Evolutionary conservation across 2,888 invertebrate genomes (phyloP).

Genomic region (Lobophora halterata): DNA sequence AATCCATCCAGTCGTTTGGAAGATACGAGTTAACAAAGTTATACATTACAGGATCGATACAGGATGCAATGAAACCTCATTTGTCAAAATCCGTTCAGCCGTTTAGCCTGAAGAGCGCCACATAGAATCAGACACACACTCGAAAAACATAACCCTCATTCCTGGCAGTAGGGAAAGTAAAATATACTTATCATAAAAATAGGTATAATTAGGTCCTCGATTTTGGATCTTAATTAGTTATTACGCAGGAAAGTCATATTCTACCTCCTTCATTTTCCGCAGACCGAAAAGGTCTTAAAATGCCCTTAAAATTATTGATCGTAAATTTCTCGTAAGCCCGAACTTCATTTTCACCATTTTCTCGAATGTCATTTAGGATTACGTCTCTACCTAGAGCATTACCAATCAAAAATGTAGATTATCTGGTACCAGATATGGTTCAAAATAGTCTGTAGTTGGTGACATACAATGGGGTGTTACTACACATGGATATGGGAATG

Average conservation of each 20-base stretch:
- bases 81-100: no score
- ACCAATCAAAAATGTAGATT: constrained; percentile 7
- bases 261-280: not conserved
- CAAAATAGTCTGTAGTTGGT: constrained; percentile 22
- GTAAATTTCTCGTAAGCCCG: constrained; percentile 35
- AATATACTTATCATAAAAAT: no score
- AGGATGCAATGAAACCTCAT: no score
- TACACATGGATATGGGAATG: constrained; percentile 22
- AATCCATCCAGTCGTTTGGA: no score
- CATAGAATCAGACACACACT: no score
- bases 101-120: no score
- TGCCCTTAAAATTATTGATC: constrained; percentile 24
- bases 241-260: no score
- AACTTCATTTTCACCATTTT: constrained; percentile 36
- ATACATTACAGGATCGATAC: no score
- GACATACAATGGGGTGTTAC: constrained; percentile 17
- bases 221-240: not conserved
- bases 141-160: no score
- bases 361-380: constrained; percentile 46
- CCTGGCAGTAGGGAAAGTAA: no score
- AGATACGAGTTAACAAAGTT: no score
- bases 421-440: constrained; percentile 21
- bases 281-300: constrained; percentile 25
- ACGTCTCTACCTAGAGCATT: constrained; percentile 33
- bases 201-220: not conserved